A percentile compares a stretch with the other conserved stretches of the same genome.
These are phyloP conservation scores for Piprites chloris DNA, from an alignment of 2,113 vertebrate species.

Conservation along the genomic window DNA sequence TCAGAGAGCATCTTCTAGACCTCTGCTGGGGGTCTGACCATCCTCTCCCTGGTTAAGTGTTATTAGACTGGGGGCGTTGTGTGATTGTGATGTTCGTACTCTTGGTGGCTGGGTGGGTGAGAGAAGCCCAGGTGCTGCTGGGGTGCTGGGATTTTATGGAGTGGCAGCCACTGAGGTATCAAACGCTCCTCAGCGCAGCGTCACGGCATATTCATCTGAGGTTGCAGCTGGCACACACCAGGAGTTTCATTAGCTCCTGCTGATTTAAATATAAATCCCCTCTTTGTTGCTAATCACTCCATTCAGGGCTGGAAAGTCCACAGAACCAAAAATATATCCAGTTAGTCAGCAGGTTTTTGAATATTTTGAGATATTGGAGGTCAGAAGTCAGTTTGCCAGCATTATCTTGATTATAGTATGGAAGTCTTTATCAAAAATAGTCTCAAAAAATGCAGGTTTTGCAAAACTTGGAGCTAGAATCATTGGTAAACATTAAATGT, in stretches of 20 bases:
- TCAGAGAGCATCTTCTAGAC: background rate
- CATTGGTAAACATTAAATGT: background rate
- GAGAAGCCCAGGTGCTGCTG: background rate
- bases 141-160: background rate
- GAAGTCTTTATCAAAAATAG: constrained; percentile 36
- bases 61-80: background rate
- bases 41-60: background rate
- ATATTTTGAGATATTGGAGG: constrained; percentile 28
- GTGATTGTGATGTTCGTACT: background rate
- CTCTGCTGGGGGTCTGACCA: background rate
- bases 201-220: rapidly evolving
- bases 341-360: constrained; percentile 42
- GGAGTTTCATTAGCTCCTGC: background rate
- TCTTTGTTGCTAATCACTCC: constrained; percentile 5
- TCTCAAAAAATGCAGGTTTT: constrained; percentile 23
- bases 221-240: background rate
- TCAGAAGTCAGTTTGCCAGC: background rate
- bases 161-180: background rate
- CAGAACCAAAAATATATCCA: background rate
- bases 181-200: background rate
- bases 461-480: constrained; percentile 12
- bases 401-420: constrained; percentile 47
- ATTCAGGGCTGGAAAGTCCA: constrained; percentile 20
- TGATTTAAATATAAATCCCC: constrained; percentile 21
- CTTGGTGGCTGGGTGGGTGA: background rate